These are phyloP conservation scores for Polyommatus icarus DNA, from an alignment of 2,888 invertebrate species.

Conservation along the genomic window DNA sequence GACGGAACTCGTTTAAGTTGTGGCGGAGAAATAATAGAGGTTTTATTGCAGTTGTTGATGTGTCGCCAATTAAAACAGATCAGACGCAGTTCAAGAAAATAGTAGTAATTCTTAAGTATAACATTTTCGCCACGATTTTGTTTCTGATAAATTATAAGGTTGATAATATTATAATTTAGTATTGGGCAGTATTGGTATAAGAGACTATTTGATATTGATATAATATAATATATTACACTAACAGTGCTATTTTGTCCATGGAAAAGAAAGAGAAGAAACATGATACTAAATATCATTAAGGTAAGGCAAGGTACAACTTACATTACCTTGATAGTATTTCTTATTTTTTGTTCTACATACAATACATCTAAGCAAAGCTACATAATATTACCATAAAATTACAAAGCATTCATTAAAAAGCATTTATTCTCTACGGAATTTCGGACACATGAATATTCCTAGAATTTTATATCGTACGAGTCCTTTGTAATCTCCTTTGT, in stretches of 20 bases:
- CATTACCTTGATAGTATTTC: background rate
- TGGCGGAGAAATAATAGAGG: background rate
- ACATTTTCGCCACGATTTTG: no score
- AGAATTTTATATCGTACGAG: background rate
- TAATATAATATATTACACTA: no score
- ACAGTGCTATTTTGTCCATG: no score
- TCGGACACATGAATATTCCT: slow-evolving; percentile 20
- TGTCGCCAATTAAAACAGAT: background rate
- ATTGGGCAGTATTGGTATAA: no score
- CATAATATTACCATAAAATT: background rate
- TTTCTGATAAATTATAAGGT: no score
- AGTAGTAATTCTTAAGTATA: no score
- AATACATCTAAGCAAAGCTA: background rate
- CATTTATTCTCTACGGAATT: slow-evolving; percentile 20
- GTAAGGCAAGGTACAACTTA: no score
- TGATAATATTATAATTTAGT: no score
- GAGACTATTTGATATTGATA: no score
- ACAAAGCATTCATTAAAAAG: slow-evolving; percentile 19
- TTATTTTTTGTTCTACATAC: no score
- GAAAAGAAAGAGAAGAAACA: no score
- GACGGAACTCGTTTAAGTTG: background rate
- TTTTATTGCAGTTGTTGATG: background rate
- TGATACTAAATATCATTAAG: no score
- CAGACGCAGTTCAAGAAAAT: background rate
- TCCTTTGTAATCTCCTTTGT: slow-evolving; percentile 28